Base-by-base conservation (phyloP, 2,113 vertebrate genomes). In the Ptychochromis oligacanthus region DNA sequence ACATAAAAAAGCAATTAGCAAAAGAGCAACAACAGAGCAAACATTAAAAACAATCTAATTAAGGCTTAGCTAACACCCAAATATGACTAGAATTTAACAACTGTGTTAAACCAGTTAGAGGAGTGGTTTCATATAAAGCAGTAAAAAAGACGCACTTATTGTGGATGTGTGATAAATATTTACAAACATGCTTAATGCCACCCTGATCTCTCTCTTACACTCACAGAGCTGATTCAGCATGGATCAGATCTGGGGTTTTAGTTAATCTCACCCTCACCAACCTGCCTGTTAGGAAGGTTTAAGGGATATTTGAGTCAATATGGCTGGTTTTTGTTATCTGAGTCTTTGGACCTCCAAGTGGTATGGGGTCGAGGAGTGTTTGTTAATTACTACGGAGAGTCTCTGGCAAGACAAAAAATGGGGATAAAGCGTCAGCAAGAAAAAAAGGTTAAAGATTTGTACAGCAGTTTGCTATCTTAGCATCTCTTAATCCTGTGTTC, bases 171-270 rank as follows among this genome's bases (percentile, higher is more conserved):
- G 22, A 64, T 28, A 77, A 59, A 80, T 36, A 87, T 62, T 80
- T 4, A 52, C 26, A 65, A 81, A 84, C 58, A 15, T 15, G 28
- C 15, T 11, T 20, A 58, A 28, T 22, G 24, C 22, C 61, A 1
- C 11, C 17, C 22, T 10, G 49, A 79, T 52, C 20, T 60, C 34
- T n/a, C 49, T 61, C 9, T 36, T 38, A 72, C 3, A 14, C 57
- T 17, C 86, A 62, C 17, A 77, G 72, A 87, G 92, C 92, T 82
- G 88, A 88, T 82, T 93, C 90, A 93, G 91, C 91, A 87, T 60
- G 86, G 92, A 88, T 88, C 77, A 74, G 88, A 79, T 88, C 83
- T 62, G 12, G 20, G 31, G 31, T 49, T 85, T 74, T n/a, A 64
- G 60, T 9, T 84, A 81, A 86, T 79, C 84, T 80, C 59, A 61